Base-by-base conservation (phyloP, 2,113 vertebrate genomes). In the Brachyhypopomus gauderio region DNA sequence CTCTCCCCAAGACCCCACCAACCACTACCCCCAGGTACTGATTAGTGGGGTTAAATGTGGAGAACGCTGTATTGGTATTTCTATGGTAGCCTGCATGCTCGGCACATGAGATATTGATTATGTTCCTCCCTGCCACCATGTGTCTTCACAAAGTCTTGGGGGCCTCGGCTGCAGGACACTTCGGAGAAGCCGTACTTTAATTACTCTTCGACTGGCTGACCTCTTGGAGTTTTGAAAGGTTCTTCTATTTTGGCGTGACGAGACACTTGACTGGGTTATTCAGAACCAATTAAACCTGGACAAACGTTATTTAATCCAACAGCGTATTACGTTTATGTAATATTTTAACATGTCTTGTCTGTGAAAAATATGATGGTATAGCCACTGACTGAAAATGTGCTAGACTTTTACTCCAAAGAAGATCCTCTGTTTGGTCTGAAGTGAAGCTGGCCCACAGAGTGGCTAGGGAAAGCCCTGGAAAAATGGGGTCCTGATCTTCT, bases 401-500 rank as follows among this genome's bases (percentile, higher is more conserved):
- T 19, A 3, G 64, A 17, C 3, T 20, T 67, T 66, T 34, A 25
- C 3, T 3, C 27, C 30, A 48, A 25, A 23, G 38, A 5, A 27
- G 14, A 20, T 64, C 71, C 14, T 3, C 27, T 66, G 20, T 41
- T 63, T 79, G 80, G 75, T 83, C 85, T 72, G 73, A 69, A 72
- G 80, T 73, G 81, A 83, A 75, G 88, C 81, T 75, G n/a, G 81
- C 85, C 85, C 64, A 67, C 82, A 80, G 60, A 85, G 82, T 73
- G 79, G 69, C 77, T 84, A 14, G 34, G 55, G 41, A 72, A 79
- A 58, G 85, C 75, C 84, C 78, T 77, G 86, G 86, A 89, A 91
- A 90, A 92, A 93, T 89, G 84, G 91, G 91, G 91, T 90, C 90
- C 88, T 92, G 92, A 92, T 93, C 92, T 92, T 93, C 88, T 90